These are phyloP conservation scores for Poecilus cupreus DNA, from an alignment of 2,888 invertebrate genomes.

Conservation along the genomic window DNA sequence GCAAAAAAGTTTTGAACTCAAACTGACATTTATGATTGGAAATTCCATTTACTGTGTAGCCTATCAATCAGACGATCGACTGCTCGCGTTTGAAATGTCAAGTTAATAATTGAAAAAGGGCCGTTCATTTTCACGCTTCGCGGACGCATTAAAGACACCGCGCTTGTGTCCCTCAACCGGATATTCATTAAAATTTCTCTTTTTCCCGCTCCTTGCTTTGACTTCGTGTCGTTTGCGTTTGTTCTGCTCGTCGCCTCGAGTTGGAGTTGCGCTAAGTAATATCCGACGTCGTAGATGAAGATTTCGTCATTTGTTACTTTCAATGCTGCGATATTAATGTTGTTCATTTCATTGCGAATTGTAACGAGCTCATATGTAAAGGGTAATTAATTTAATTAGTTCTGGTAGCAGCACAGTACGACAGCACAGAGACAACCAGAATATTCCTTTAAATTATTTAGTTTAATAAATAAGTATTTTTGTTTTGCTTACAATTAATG, in stretches of 20 bases:
- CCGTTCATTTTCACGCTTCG: slow-evolving; percentile 50
- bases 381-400: slow-evolving; percentile 16
- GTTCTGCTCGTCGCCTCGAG: too few relatives aligned
- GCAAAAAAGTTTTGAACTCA: not conserved
- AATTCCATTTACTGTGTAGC: slow-evolving; percentile 44
- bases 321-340: not conserved
- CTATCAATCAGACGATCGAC: slow-evolving; percentile 52
- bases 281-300: not conserved
- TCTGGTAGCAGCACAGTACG: too few relatives aligned
- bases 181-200: slow-evolving; percentile 54
- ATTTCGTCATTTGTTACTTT: slow-evolving; percentile 31
- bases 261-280: slow-evolving; percentile 10
- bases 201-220: not conserved
- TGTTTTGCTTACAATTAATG: too few relatives aligned
- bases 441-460: too few relatives aligned
- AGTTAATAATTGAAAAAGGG: slow-evolving; percentile 57
- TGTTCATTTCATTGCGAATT: not conserved
- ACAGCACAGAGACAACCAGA: too few relatives aligned
- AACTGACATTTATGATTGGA: slow-evolving; percentile 52
- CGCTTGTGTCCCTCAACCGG: slow-evolving; percentile 22
- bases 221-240: not conserved
- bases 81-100: slow-evolving; percentile 46
- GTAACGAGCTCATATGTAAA: not conserved
- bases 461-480: too few relatives aligned
- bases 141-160: slow-evolving; percentile 34